Conservation (phyloP, 23 tunicate genomes). For the Halocynthia roretzi region DNA sequence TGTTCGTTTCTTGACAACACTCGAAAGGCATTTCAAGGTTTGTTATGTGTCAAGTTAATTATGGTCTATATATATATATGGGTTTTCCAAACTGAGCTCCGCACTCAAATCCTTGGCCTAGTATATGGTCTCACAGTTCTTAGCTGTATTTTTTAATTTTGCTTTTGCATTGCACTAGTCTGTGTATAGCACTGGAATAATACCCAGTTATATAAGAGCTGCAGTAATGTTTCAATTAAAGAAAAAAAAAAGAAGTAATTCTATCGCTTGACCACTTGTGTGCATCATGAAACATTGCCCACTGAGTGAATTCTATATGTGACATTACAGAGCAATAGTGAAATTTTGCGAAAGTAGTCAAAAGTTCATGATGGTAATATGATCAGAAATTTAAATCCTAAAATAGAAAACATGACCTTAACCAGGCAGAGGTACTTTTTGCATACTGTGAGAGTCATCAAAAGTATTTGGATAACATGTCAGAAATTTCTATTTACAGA, state of each 20-base stretch:
- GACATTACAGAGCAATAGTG: too few species aligned
- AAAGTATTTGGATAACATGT: neutral
- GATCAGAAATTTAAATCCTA: too few species aligned
- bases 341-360: too few species aligned
- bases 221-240: too few species aligned
- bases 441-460: neutral
- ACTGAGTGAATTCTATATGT: too few species aligned
- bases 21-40: conserved; percentile 97
- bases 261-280: too few species aligned
- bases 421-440: too few species aligned
- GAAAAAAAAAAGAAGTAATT: too few species aligned
- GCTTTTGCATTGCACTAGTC: neutral
- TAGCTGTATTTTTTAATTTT: neutral
- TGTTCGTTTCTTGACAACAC: conserved; percentile 84
- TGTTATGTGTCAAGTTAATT: neutral
- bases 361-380: too few species aligned
- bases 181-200: neutral
- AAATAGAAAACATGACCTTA: too few species aligned
- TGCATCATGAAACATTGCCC: too few species aligned
- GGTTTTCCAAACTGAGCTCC: neutral
- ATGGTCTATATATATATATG: neutral
- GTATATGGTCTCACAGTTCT: neutral
- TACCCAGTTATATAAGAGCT: too few species aligned
- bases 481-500: conserved; percentile 30
- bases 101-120: neutral